Conservation (phyloP, 2,797 vertebrate species). For the Masticophis lateralis region DNA sequence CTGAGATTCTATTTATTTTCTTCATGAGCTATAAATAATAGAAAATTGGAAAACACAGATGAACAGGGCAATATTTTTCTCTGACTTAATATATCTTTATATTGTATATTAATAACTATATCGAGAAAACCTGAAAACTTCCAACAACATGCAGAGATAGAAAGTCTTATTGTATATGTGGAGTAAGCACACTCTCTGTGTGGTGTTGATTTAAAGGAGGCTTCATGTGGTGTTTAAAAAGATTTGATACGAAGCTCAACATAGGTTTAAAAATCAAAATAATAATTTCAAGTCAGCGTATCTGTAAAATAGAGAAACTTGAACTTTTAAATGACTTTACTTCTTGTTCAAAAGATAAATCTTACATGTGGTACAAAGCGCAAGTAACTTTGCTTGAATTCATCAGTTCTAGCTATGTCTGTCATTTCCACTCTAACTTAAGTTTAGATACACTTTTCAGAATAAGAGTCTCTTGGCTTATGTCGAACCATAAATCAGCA, state of each 20-base stretch:
- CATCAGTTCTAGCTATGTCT: background rate
- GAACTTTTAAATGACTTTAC: background rate
- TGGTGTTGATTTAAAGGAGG: background rate
- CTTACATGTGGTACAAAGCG: background rate
- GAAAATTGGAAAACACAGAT: background rate
- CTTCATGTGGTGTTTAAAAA: background rate
- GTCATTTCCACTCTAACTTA: background rate
- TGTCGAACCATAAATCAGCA: background rate
- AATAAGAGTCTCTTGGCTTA: background rate
- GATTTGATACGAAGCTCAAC: background rate
- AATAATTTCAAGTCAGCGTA: background rate
- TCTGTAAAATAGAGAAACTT: background rate
- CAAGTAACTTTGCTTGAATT: background rate
- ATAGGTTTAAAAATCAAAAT: background rate
- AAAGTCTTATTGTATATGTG: background rate
- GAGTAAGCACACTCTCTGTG: background rate
- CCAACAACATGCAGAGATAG: background rate
- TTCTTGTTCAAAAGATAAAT: background rate
- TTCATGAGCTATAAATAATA: background rate
- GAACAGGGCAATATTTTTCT: background rate
- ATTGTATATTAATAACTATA: background rate
- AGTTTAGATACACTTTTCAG: background rate
- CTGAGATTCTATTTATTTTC: conserved; percentile 29
- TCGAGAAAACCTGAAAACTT: background rate
- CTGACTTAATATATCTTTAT: background rate